Conservation (phyloP, 2,888 invertebrate species). For the Pristionchus mayeri region DNA sequence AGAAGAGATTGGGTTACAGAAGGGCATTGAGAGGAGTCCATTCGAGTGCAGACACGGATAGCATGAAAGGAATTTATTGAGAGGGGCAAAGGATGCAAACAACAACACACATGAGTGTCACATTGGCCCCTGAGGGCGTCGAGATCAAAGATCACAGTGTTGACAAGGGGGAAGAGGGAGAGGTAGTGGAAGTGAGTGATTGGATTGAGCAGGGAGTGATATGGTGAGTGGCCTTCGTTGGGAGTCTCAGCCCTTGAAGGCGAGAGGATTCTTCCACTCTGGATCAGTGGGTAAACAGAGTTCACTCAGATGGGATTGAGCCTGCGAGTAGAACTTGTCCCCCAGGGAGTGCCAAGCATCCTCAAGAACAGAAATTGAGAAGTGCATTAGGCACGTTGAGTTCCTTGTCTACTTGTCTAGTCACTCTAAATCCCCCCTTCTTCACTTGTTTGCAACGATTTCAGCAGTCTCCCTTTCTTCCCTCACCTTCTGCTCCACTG, state of each 20-base stretch:
- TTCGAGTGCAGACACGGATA: conserved; percentile 26
- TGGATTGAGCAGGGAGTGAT: background rate
- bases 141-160: background rate
- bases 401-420: background rate
- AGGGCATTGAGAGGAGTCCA: background rate
- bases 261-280: conserved; percentile 42
- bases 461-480: background rate
- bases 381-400: background rate
- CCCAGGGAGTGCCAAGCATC: conserved; percentile 31
- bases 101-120: background rate
- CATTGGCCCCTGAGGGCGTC: background rate
- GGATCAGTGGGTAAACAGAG: conserved; percentile 33
- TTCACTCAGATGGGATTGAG: conserved; percentile 23
- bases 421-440: background rate
- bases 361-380: background rate
- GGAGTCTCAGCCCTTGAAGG: conserved; percentile 12
- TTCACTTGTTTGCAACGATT: background rate
- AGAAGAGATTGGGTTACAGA: conserved; percentile 5
- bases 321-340: conserved; percentile 28
- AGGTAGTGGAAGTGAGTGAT: background rate
- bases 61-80: conserved; percentile 29
- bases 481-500: background rate
- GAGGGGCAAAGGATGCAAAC: background rate
- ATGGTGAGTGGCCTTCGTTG: background rate
- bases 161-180: background rate